Base-by-base conservation (phyloP, 2,113 vertebrate species). In the Tretioscincus oriximinensis region DNA sequence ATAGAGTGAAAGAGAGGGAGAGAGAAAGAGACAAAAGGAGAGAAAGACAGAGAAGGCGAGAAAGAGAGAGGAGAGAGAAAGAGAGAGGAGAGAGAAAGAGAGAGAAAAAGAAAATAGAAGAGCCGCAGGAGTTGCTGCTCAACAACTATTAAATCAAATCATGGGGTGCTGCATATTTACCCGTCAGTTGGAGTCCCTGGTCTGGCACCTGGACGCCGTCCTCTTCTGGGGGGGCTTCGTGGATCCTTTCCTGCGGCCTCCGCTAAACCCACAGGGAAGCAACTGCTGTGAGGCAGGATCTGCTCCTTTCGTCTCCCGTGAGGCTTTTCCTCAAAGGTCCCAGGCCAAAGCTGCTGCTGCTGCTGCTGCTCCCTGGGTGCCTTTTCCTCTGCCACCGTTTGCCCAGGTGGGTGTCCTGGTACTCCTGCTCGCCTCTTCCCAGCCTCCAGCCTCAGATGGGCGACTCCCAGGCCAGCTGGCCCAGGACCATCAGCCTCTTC, bases 391-490 rank as follows among this genome's bases (percentile, higher is more conserved):
- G 18, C 51, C 21, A 21, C 1, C 1, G 14, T 26, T 8, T 26
- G 24, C 76, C 14, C 0, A 2, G 22, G n/a, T 41, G 35, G 35
- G 8, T n/a, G 64, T 21, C 26, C 8, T 14, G 5, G 28, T 1
- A 7, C 21, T 20, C 20, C 54, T 16, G 1, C 73, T 26, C 21
- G 14, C 29, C 14, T n/a, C 7, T 7, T 58, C 54, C 24, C 16
- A 21, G 29, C 14, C 16, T 4, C 72, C 9, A 41, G 51, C 3
- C 22, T 93, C 86, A 96, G 81, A 91, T 78, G 0, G 45, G 92
- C 47, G 96, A 95, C 88, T 96, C 96, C 94, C 96, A 95, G 26
- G 94, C 91, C 1, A 90, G 81, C 49, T 95, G 91, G 2, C 94
- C 90, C 69, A 90, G 89, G 78, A 87, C 95, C 84, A 95, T 77